Conservation (phyloP, 2,113 vertebrate species). For the Symphodus melops region DNA sequence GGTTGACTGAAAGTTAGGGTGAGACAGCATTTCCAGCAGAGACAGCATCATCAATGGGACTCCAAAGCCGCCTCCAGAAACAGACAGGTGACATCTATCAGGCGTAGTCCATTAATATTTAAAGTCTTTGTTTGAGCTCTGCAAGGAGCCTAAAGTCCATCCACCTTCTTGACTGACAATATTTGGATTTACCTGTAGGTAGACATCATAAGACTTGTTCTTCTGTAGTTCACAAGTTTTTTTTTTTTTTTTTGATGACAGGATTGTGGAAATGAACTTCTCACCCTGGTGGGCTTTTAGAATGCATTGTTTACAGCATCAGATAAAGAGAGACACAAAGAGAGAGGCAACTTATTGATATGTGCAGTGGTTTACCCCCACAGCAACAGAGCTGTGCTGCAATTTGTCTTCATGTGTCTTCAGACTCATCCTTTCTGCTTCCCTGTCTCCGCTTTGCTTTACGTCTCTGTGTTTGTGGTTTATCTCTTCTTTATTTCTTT, state of each 20-base stretch:
- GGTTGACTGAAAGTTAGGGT: too few species aligned
- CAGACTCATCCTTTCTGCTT: slow-evolving; percentile 5
- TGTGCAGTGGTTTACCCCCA: slow-evolving; percentile 7
- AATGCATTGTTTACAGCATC: not conserved
- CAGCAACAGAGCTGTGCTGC: slow-evolving; percentile 13
- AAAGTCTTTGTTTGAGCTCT: too few species aligned
- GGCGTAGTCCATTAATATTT: too few species aligned
- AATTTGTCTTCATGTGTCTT: slow-evolving; percentile 34
- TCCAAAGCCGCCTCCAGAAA: too few species aligned
- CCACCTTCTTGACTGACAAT: too few species aligned
- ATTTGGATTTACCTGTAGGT: not conserved
- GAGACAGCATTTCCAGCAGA: too few species aligned
- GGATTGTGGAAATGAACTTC: slow-evolving; percentile 1
- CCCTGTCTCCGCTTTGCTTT: not conserved
- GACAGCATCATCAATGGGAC: too few species aligned
- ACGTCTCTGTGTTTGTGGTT: slow-evolving; percentile 18
- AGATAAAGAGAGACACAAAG: not conserved
- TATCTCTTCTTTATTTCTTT: not conserved
- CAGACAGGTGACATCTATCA: too few species aligned
- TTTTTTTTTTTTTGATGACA: not conserved
- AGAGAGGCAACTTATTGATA: slow-evolving; percentile 25
- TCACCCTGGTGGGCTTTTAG: not conserved
- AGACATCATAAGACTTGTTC: not conserved
- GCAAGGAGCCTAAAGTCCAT: too few species aligned
- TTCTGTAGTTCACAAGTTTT: not conserved